These are phyloP conservation scores for Macrotis lagotis DNA, from an alignment of 2,113 vertebrate species.

Conservation along the genomic window DNA sequence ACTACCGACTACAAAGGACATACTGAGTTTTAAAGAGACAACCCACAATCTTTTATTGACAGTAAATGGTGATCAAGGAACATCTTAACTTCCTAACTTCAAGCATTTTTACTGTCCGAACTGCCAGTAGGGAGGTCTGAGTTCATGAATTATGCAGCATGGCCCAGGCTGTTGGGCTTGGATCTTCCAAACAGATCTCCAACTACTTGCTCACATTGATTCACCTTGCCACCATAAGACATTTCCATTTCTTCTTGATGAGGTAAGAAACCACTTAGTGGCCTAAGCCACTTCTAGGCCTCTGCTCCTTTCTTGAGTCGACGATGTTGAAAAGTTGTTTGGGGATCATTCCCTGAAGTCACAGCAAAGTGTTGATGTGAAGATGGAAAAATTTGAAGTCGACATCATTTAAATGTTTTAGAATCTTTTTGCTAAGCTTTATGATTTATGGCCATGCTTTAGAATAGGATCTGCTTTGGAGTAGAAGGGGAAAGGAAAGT, in stretches of 20 bases:
- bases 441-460: neutral
- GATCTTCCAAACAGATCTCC: neutral
- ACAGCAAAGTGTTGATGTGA: neutral
- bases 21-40: neutral
- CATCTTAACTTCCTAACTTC: neutral
- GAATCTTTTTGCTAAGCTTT: too few species aligned
- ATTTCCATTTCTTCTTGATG: slow-evolving; percentile 38
- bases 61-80: neutral
- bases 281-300: neutral
- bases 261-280: slow-evolving; percentile 31
- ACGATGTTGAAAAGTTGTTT: slow-evolving; percentile 23
- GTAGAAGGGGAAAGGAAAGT: neutral
- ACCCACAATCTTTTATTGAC: neutral
- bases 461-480: slow-evolving; percentile 5
- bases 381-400: slow-evolving; percentile 11
- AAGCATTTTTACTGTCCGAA: slow-evolving; percentile 14
- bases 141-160: slow-evolving; percentile 35
- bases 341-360: neutral
- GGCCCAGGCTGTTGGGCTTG: neutral
- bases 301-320: neutral
- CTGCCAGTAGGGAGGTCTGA: neutral
- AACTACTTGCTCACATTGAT: neutral
- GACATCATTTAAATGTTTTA: neutral
- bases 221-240: slow-evolving; percentile 11
- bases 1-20: neutral